phyloP scores from a whole-genome alignment of 1,140 invertebrate species.

The Stegodyphus dumicola region DNA sequence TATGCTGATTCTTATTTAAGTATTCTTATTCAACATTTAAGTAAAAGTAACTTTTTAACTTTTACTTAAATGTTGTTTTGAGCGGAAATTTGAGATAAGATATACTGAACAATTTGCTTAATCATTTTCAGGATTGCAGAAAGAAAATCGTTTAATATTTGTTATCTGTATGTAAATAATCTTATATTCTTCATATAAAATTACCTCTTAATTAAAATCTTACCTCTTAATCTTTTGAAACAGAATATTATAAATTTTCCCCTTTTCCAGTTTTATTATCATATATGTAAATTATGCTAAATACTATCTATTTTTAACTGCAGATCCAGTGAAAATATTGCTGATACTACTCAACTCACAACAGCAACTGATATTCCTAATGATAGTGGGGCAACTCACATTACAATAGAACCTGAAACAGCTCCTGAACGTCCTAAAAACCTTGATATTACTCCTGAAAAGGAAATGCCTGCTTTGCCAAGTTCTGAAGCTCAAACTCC shows the following conservation, averaged over 20 bases:
- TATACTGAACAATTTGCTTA: too few relatives aligned
- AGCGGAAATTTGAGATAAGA: too few relatives aligned
- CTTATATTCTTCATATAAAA: too few relatives aligned
- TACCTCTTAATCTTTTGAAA: too few relatives aligned
- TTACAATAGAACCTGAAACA: slow-evolving; percentile 45
- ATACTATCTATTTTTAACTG: background rate
- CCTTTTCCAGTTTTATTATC: too few relatives aligned
- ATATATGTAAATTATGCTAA: background rate
- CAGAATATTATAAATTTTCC: too few relatives aligned
- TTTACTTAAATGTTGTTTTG: too few relatives aligned
- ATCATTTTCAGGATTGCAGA: too few relatives aligned
- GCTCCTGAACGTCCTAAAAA: slow-evolving; percentile 19
- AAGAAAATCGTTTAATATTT: too few relatives aligned
- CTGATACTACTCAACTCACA: slow-evolving; percentile 34
- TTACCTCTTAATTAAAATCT: too few relatives aligned
- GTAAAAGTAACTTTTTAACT: background rate
- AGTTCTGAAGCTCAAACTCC: slow-evolving; percentile 12
- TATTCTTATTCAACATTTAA: background rate
- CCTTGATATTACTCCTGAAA: slow-evolving; percentile 20
- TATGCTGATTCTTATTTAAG: background rate
- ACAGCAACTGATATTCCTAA: slow-evolving; percentile 32
- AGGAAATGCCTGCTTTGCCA: slow-evolving; percentile 3
- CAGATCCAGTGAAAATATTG: slow-evolving; percentile 45
- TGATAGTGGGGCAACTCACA: slow-evolving; percentile 40
- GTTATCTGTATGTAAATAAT: too few relatives aligned